Conservation (phyloP, 92 coral and sea anemone genomes). For the Anthopleura xanthogrammica region DNA sequence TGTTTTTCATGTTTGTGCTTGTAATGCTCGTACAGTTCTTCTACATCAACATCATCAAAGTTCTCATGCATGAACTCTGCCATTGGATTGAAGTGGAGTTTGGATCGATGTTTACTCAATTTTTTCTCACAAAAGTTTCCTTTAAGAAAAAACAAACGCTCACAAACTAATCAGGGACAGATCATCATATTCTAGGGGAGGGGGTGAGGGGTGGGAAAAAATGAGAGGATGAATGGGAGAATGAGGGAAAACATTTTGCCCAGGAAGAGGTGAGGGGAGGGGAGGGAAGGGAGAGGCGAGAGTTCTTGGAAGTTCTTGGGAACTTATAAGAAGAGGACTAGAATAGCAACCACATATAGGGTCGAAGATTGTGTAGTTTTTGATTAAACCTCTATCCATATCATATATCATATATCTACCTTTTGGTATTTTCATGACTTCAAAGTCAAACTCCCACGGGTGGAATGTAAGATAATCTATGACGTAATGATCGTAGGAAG, state of each 20-base stretch:
- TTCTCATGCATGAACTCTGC: conserved; percentile 92
- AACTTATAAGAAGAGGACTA: no score
- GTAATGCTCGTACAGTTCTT: conserved; percentile 64
- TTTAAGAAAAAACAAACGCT: not conserved
- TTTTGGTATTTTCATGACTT: conserved; percentile 79
- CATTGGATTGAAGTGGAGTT: conserved; percentile 86
- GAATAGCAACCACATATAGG: no score
- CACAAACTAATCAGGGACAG: not conserved
- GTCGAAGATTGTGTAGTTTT: no score
- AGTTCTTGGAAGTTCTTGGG: no score
- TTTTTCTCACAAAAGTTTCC: conserved; percentile 65
- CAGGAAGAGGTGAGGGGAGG: no score
- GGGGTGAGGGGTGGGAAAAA: no score
- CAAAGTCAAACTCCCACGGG: conserved; percentile 80
- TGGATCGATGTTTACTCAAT: conserved; percentile 64
- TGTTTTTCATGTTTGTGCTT: conserved; percentile 65
- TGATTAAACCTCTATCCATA: no score
- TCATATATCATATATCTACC: conserved; percentile 31
- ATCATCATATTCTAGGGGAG: not conserved
- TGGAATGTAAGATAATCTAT: conserved; percentile 78
- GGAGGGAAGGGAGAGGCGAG: no score
- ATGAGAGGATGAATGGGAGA: no score
- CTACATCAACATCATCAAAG: conserved; percentile 75
- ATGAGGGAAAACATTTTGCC: no score
- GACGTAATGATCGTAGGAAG: conserved; percentile 86